Base-by-base conservation (phyloP, 23 tunicate genomes). In the Styela clava region DNA sequence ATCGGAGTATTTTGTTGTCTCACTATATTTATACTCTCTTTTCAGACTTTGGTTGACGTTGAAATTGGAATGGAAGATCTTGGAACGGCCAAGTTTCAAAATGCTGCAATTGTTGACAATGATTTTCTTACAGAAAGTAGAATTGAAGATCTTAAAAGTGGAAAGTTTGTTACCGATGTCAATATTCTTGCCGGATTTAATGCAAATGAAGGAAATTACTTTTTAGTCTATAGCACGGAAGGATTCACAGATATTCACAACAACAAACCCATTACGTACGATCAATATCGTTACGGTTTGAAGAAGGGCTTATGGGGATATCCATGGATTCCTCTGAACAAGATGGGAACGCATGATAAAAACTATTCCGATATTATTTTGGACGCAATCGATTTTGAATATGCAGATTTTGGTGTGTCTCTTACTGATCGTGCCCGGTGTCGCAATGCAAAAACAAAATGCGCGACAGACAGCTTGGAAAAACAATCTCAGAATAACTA, bases 201-300 rank as follows among this genome's bases (percentile, higher is more conserved):
- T 82, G 86, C 76, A 2, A 91, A 91, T 73, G 97, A 91, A 78
- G 97, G 97, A 1, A 86, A 82, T 36, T 91, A 91, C 63, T 91
- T 91, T 62, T 86, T 91, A 24, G 85, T 91, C 7, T 91, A 91
- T 79, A 74, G 85, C 0, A 29, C 96, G 2, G 70, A 27, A 1
- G 86, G 83, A 18, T 91, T 37, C 72, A 26, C 9, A 32, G 35
- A 72, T 64, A 28, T 91, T 16, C n/a, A 31, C 19, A 44, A 26
- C 9, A 76, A 78, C 33, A 84, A 72, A 44, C 67, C 36, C 24
- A 91, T 91, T 35, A 31, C 31, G 9, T 61, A 35, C 0, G 56
- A 70, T 20, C 78, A 68, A 25, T 91, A 88, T 44, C 36, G 24
- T 16, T 63, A 56, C 1, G 97, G 97, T 1, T 28, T 91, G 0